Base-by-base conservation (phyloP, 2,797 vertebrate species). In the Mastacembelus armatus region DNA sequence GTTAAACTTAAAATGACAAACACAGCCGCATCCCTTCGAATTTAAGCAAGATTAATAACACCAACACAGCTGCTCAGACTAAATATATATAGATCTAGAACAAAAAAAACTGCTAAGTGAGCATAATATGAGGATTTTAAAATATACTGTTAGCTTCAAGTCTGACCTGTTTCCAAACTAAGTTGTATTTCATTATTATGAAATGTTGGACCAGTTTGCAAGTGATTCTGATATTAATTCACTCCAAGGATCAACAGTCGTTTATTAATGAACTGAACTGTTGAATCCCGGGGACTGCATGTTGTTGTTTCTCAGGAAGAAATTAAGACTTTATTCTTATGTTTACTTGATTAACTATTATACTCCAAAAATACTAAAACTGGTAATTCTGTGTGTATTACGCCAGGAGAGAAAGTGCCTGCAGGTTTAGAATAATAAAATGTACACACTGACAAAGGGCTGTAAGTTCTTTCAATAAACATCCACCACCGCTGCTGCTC, bases 401-500 rank as follows among this genome's bases (percentile, higher is more conserved):
- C 48, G 14, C 10, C 14, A 5, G 18, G 33, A 14, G 21, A 38
- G 4, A 42, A 48, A 15, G 29, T 33, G 29, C 29, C 11, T 43
- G 7, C 10, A 12, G 40, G 12, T 51, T 62, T 11, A 49, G 40
- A 29, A 35, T 26, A 52, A 21, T 32, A 40, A 12, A 69, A 24
- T 24, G 16, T 52, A 36, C 3, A 33, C 11, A n/a, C 44, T 38
- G 18, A 42, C 66, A 55, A 50, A 35, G 19, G 44, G 55, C 24
- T 19, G 15, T 50, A 2, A 56, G 65, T 29, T 36, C 8, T 59
- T 63, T 38, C 14, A 63, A 36, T 61, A 52, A 63, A 74, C 47
- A 52, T 47, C 24, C 14, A 51, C 30, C 59, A 47, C 33, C 55
- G 36, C 49, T 65, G 27, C 55, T 39, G 50, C 22, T 66, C 36